Base-by-base conservation (phyloP, 1,140 invertebrate genomes). In the Euura lappo region DNA sequence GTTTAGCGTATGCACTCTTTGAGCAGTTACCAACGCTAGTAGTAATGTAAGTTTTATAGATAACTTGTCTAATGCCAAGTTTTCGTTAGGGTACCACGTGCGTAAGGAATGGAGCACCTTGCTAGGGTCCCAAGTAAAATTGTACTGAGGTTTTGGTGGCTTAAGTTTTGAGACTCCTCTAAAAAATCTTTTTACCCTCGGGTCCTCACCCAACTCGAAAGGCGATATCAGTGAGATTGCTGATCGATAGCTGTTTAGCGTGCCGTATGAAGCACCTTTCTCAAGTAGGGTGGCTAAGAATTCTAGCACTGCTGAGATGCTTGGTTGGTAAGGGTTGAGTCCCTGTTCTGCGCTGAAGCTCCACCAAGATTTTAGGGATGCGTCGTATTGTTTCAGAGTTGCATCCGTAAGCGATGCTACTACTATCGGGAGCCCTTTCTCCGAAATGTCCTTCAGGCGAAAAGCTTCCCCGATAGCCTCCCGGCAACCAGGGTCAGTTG, bases 381-480 rank as follows among this genome's bases (percentile, higher is more conserved):
- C 47, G 5, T 70, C 69, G 44, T 70, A 60, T 43, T 51, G 79
- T 44, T 79, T 79, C 4, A 75, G 45, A 2, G 82, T 83, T 66
- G 43, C 74, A 0, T 74, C 47, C 2, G 80, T 74, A 2, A 82
- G 44, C 13, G 81, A 83, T 2, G 74, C 74, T 44, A 81, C 4
- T 75, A 82, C 80, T 7, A 81, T 44, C 8, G 75, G 68, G 4
- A 79, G 4, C 0, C 74, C 68, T 13, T 75, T 28, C 44, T 46
- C 51, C 7, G 71, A 60, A 4, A 76, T 46, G 11, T 66, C 70
- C 44, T 72, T 75, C 6, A 68, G 43, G 6, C 45, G 6, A 60
- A 80, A 77, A 2, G 74, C 65, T 64, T 76, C 44, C 79, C 80
- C 67, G 75, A 82, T 65, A 83, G 75, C 70, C 46, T 78, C 70